Evolutionary conservation across 2,888 invertebrate species (phyloP).

Genomic region (Microchrysa polita): DNA sequence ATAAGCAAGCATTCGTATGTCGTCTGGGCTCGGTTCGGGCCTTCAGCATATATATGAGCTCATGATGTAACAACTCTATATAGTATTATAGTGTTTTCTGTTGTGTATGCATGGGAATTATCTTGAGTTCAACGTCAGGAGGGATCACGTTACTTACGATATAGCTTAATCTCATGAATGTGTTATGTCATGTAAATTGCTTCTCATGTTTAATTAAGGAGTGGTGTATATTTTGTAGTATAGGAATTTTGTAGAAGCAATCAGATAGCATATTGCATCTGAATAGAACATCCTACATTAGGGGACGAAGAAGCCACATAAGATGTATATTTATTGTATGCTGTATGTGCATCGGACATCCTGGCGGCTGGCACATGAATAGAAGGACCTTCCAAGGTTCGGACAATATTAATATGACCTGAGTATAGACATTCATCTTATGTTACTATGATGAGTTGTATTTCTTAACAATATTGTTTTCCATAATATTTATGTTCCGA

Average conservation of each 20-base stretch:
- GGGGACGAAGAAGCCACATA: not conserved
- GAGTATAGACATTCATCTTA: too few relatives aligned
- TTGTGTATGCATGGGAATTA: not conserved
- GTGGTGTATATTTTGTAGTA: slow-evolving; percentile 27
- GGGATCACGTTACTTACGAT: slow-evolving; percentile 27
- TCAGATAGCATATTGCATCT: not conserved
- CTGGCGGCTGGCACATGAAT: too few relatives aligned
- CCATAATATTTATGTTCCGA: too few relatives aligned
- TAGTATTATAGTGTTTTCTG: not conserved
- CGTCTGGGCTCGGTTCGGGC: not conserved
- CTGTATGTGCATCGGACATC: too few relatives aligned
- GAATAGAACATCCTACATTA: not conserved
- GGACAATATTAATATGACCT: too few relatives aligned
- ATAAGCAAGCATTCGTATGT: not conserved
- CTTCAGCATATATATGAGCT: too few relatives aligned
- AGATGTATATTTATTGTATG: not conserved
- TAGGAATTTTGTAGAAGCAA: too few relatives aligned
- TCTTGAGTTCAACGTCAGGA: not conserved
- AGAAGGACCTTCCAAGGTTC: too few relatives aligned
- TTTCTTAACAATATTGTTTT: too few relatives aligned
- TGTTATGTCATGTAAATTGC: slow-evolving; percentile 43
- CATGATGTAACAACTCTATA: too few relatives aligned
- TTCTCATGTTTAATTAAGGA: slow-evolving; percentile 42
- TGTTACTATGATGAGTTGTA: too few relatives aligned
- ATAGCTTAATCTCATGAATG: slow-evolving; percentile 37